Conservation (phyloP, 53 echinoderm and acorn worm species). For the Crossaster papposus region DNA sequence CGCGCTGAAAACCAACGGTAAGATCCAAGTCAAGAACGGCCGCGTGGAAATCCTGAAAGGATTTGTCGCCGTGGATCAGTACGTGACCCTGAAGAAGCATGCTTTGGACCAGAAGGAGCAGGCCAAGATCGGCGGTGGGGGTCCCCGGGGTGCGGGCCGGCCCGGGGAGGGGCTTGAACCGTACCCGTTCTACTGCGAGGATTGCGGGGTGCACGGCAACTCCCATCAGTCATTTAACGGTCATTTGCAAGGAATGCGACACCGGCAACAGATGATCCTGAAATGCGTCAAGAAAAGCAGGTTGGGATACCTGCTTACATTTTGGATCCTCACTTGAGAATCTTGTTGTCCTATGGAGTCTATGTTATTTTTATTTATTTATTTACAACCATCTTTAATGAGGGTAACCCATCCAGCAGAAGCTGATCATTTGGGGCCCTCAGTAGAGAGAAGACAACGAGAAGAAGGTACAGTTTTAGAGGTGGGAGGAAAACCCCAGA, state of each 20-base stretch:
- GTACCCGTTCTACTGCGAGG: slow-evolving; percentile 74
- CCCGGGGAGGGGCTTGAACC: not conserved
- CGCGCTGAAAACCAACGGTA: slow-evolving; percentile 53
- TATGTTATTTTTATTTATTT: no score
- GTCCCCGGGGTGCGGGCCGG: no score
- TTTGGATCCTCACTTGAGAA: not conserved
- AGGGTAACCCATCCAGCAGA: no score
- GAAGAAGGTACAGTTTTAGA: no score
- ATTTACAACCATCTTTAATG: no score
- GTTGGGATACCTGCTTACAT: slow-evolving; percentile 19
- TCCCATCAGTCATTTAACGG: slow-evolving; percentile 64
- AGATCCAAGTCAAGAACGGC: slow-evolving; percentile 45
- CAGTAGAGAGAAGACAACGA: no score
- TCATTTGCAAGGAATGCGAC: slow-evolving; percentile 69
- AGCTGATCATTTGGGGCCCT: no score
- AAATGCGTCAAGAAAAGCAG: slow-evolving; percentile 72
- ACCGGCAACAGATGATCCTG: slow-evolving; percentile 70
- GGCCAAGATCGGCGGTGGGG: not conserved
- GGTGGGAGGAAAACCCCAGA: no score
- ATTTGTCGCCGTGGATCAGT: slow-evolving; percentile 61
- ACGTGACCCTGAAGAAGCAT: slow-evolving; percentile 46
- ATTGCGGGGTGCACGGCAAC: slow-evolving; percentile 66
- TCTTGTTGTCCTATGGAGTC: not conserved
- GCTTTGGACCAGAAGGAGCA: slow-evolving; percentile 34
- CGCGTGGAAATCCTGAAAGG: slow-evolving; percentile 48